Percentiles rank a stretch among this genome's conserved stretches.
phyloP scores from a whole-genome alignment of 2,797 vertebrate species.

The Dicrostonyx torquatus region DNA sequence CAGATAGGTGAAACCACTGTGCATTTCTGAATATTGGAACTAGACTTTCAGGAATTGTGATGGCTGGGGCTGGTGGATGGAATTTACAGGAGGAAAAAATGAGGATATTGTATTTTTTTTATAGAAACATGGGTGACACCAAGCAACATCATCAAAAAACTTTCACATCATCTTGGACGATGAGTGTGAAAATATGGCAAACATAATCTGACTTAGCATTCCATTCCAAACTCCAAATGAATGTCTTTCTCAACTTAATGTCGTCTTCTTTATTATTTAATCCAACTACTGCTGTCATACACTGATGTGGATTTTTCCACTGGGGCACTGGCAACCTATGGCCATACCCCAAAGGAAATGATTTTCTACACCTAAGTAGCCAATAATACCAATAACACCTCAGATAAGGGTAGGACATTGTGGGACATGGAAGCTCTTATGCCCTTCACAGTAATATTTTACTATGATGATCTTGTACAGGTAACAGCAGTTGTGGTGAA shows the following conservation, averaged over 20 bases:
- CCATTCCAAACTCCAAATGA: neutral
- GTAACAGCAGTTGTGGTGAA: neutral
- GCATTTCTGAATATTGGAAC: too few relatives aligned
- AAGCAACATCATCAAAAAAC: neutral
- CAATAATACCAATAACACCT: too few relatives aligned
- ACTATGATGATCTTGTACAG: neutral
- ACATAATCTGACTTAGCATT: neutral
- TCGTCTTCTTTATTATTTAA: neutral
- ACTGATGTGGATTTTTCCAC: accelerated
- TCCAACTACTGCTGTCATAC: neutral
- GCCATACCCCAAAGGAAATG: accelerated
- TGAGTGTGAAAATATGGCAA: neutral
- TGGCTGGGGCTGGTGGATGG: too few relatives aligned
- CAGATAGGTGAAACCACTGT: too few relatives aligned
- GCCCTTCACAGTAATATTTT: neutral
- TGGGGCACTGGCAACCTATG: neutral
- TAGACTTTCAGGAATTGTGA: too few relatives aligned
- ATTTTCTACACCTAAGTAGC: neutral
- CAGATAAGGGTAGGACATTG: neutral
- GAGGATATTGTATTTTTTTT: neutral
- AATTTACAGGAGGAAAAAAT: neutral
- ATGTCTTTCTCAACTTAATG: neutral
- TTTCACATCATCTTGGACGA: neutral
- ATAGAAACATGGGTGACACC: neutral
- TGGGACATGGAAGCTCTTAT: neutral